Conservation (phyloP, 2,888 invertebrate species). For the Cremastinae sp. region DNA sequence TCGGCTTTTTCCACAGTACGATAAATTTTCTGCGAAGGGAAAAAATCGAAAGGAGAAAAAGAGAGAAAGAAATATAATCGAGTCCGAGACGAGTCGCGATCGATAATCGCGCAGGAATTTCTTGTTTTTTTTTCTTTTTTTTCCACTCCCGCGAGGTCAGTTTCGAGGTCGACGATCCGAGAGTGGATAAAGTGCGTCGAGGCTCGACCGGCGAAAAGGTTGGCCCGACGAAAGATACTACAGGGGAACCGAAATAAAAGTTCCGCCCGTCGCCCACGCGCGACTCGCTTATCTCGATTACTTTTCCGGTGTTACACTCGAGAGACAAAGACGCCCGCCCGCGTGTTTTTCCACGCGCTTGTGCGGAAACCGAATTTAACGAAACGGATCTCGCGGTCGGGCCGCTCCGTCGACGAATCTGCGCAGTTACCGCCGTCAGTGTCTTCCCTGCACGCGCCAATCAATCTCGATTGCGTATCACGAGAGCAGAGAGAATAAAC, state of each 20-base stretch:
- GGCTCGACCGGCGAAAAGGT: not conserved
- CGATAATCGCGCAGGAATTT: no score
- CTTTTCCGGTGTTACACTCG: constrained; percentile 50
- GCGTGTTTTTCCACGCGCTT: not conserved
- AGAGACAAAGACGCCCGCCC: constrained; percentile 8
- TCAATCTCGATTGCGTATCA: constrained; percentile 19
- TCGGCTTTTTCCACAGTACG: constrained; percentile 27
- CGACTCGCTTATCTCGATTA: constrained; percentile 16
- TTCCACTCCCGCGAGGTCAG: no score
- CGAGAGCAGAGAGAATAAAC: constrained; percentile 1
- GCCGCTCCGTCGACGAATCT: constrained; percentile 21
- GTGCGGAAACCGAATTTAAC: constrained; percentile 30
- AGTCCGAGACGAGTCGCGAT: no score
- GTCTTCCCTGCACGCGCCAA: constrained; percentile 12
- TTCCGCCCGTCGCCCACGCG: no score
- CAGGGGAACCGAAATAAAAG: constrained; percentile 6
- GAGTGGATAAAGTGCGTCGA: not conserved
- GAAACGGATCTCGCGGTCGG: constrained; percentile 34
- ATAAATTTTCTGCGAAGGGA: no score
- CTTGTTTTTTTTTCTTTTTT: no score
- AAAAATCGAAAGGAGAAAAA: no score
- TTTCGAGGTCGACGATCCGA: no score
- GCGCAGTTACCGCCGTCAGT: constrained; percentile 57
- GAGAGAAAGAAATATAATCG: not conserved
- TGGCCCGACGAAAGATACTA: not conserved